Evolutionary conservation across 2,888 invertebrate species (phyloP).

Genomic region (Drosophila rellima): DNA sequence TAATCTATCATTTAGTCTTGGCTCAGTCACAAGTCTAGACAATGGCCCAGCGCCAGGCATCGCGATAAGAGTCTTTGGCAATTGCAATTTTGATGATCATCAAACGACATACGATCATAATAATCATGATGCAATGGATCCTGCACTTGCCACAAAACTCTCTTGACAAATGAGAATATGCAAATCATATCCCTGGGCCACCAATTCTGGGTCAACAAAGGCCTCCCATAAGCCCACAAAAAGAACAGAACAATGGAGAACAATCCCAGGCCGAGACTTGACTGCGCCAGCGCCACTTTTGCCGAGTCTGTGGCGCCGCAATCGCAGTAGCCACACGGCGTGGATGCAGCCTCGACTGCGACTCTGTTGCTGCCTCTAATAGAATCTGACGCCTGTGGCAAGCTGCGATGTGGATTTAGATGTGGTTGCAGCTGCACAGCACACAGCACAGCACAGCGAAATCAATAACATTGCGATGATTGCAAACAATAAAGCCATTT

Average conservation of each 20-base stretch:
- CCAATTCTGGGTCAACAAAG: conserved; percentile 62
- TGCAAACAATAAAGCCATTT: conserved; percentile 74
- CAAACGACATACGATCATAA: conserved; percentile 1
- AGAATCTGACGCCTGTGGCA: conserved; percentile 66
- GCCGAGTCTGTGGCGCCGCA: conserved; percentile 15
- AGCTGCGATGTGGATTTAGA: conserved; percentile 18
- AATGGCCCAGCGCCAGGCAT: conserved; percentile 68
- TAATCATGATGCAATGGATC: conserved; percentile 38
- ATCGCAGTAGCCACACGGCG: conserved; percentile 17
- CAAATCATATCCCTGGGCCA: conserved; percentile 46
- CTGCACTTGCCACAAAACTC: conserved; percentile 15
- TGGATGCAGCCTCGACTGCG: conserved; percentile 19
- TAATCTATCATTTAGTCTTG: conserved; percentile 76
- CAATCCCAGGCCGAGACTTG: conserved; percentile 28
- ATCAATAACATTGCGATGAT: conserved; percentile 63
- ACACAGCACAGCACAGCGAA: conserved; percentile 50
- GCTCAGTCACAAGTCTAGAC: conserved; percentile 81
- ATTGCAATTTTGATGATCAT: conserved; percentile 51
- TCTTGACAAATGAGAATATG: conserved; percentile 48
- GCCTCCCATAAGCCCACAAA: conserved; percentile 30
- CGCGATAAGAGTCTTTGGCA: conserved; percentile 50
- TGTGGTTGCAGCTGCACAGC: conserved; percentile 60
- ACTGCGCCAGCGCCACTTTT: conserved; percentile 35
- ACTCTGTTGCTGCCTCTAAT: conserved; percentile 44
- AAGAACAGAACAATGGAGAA: conserved; percentile 53